Percentiles rank a stretch among this genome's conserved stretches.
These are phyloP conservation scores for Pseudomyrmex cubaensis DNA, from an alignment of 1,140 invertebrate genomes.

Conservation along the genomic window DNA sequence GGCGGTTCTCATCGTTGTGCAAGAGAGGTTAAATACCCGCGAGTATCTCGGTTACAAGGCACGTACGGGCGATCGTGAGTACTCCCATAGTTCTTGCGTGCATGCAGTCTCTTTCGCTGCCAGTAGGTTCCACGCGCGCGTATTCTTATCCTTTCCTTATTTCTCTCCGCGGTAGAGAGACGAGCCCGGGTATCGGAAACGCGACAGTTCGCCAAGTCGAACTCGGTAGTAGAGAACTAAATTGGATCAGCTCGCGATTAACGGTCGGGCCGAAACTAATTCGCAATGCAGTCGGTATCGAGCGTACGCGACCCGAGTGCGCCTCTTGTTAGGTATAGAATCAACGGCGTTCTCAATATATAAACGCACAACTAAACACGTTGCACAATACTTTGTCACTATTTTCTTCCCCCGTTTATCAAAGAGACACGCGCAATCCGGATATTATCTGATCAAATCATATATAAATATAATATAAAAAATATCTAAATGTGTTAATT, in stretches of 20 bases:
- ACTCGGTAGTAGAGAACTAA: constrained; percentile 54
- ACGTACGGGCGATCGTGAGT: constrained; percentile 72
- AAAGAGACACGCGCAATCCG: no score
- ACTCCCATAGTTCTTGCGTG: constrained; percentile 73
- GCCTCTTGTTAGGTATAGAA: no score
- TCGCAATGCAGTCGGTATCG: constrained; percentile 32
- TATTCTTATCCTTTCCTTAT: constrained; percentile 66
- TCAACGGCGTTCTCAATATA: no score
- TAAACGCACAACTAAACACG: no score
- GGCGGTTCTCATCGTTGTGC: constrained; percentile 40
- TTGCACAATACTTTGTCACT: no score
- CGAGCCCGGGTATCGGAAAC: constrained; percentile 19
- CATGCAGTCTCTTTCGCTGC: constrained; percentile 40
- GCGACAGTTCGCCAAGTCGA: constrained; percentile 49
- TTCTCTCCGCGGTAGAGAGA: constrained; percentile 24
- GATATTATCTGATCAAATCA: no score
- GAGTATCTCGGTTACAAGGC: constrained; percentile 78
- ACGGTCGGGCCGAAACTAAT: constrained; percentile 71
- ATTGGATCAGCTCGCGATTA: constrained; percentile 76
- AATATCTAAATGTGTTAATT: neutral
- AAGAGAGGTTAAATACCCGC: constrained; percentile 61
- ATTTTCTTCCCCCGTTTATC: no score
- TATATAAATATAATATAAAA: neutral
- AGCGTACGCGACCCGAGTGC: no score
- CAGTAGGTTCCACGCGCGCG: neutral